Percentiles rank a stretch among this genome's conserved stretches.
Conservation (phyloP, 2,797 vertebrate species). For the Dallia pectoralis region DNA sequence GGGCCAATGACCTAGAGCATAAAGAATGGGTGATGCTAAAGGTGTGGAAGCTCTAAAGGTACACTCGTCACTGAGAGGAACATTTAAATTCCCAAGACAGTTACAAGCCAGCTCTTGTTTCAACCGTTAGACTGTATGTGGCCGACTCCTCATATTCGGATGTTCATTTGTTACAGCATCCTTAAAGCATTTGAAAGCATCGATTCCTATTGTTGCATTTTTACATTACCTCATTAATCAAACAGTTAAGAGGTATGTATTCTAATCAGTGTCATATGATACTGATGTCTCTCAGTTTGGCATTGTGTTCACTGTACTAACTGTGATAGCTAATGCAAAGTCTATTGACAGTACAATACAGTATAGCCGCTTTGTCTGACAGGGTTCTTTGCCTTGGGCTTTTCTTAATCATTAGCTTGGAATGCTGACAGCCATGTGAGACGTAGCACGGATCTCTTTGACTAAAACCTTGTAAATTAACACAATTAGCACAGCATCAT, state of each 20-base stretch:
- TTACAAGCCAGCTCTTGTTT: conserved; percentile 22
- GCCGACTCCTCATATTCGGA: too few species aligned
- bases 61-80: conserved; percentile 16
- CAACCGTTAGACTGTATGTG: conserved; percentile 2
- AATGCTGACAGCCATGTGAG: conserved; percentile 89
- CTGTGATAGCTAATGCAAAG: conserved; percentile 21
- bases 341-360: conserved; percentile 28
- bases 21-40: conserved; percentile 41
- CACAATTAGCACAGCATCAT: conserved; percentile 99
- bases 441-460: conserved; percentile 91
- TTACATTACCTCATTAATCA: not conserved
- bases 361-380: conserved; percentile 47
- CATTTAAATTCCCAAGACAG: conserved; percentile 31
- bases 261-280: not conserved
- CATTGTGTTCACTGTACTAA: conserved; percentile 26
- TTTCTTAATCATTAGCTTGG: conserved; percentile 90
- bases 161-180: not conserved
- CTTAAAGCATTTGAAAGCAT: too few species aligned
- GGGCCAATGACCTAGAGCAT: conserved; percentile 33
- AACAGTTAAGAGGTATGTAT: not conserved
- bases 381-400: conserved; percentile 81
- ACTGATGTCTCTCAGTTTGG: conserved; percentile 10
- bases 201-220: not conserved
- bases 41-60: conserved; percentile 30
- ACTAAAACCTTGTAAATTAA: conserved; percentile 99